Percentiles rank a stretch among this genome's conserved stretches.
Evolutionary conservation across 2,113 vertebrate genomes (phyloP).

Genomic region (Corythaixoides concolor): DNA sequence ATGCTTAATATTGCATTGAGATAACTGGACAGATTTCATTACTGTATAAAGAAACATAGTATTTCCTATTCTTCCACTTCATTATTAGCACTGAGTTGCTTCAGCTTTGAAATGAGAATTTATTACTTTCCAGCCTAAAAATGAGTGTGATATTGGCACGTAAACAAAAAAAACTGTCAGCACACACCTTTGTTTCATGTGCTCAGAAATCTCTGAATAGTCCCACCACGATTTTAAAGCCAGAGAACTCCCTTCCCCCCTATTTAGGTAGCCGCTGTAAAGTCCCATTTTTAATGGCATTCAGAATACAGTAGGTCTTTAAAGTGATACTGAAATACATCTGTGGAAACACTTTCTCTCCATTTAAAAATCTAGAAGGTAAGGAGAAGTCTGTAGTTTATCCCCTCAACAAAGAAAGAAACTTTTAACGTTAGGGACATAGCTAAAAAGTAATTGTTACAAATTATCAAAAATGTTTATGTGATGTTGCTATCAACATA

Average conservation of each 20-base stretch:
- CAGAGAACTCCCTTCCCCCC: background rate
- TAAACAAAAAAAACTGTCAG: background rate
- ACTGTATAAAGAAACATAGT: background rate
- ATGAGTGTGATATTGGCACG: background rate
- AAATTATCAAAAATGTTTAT: background rate
- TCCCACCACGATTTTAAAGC: background rate
- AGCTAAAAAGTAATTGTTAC: background rate
- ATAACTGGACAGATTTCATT: background rate
- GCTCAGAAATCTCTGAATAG: background rate
- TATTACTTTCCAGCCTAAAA: background rate
- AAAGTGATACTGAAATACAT: background rate
- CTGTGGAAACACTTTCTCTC: background rate
- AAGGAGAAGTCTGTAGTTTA: background rate
- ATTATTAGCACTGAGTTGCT: background rate
- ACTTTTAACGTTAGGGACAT: background rate
- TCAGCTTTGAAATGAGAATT: background rate
- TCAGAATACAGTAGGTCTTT: background rate
- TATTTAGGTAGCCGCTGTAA: background rate
- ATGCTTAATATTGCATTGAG: background rate
- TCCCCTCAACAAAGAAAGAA: background rate
- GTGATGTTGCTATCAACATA: background rate
- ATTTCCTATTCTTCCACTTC: background rate
- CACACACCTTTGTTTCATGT: background rate
- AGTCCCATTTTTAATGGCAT: background rate
- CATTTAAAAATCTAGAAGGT: background rate